Percentiles rank a stretch among this genome's conserved stretches.
Conservation (phyloP, 92 coral and sea anemone genomes). For the Epizoanthus rinbou region DNA sequence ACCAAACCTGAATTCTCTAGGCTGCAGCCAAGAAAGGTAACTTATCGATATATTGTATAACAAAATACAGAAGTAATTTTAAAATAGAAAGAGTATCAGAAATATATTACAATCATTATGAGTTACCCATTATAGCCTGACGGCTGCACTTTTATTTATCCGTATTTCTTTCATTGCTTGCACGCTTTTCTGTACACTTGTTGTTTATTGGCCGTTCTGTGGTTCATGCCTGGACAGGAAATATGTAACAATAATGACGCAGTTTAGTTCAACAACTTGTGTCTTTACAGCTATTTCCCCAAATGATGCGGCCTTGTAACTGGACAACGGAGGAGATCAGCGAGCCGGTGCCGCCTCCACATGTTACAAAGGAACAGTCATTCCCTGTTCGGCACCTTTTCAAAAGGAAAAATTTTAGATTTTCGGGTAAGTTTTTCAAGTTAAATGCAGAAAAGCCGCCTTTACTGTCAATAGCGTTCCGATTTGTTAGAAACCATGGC, state of each 20-base stretch:
- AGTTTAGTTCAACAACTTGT: no score
- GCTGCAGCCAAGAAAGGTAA: constrained; percentile 20
- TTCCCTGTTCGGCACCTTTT: background rate
- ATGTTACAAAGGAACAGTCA: background rate
- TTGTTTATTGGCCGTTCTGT: no score
- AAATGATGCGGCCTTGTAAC: constrained; percentile 23
- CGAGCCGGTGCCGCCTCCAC: background rate
- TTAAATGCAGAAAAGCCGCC: background rate
- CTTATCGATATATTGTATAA: no score
- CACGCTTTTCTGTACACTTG: no score
- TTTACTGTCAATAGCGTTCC: background rate
- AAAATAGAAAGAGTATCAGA: no score
- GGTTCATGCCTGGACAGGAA: no score
- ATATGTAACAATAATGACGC: no score
- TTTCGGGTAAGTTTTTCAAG: constrained; percentile 13
- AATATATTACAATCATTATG: no score
- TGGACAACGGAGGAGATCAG: constrained; percentile 31
- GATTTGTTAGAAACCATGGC: background rate
- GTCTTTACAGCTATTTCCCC: no score
- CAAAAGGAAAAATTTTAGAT: constrained; percentile 9
- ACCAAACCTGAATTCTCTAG: constrained; percentile 7
- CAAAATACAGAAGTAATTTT: background rate
- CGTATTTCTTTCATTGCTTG: no score
- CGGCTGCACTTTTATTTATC: no score
- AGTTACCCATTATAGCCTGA: no score